Evolutionary conservation across 2,888 invertebrate genomes (phyloP), one percentile per base, ranked within the genome.

Genomic region (Orthosia incerta): DNA sequence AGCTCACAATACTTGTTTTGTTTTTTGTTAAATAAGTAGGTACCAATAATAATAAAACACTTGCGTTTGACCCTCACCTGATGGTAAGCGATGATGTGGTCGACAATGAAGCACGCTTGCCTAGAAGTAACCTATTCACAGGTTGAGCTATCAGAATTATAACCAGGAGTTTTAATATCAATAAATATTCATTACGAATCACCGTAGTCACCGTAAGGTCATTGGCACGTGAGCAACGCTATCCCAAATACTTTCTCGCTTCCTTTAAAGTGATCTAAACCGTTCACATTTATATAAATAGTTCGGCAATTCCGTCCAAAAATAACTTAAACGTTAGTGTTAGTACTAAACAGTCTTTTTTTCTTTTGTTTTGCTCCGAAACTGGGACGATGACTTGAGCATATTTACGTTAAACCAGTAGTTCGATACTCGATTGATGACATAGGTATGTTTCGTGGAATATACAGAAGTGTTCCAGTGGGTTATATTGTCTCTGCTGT

Each of bases 181-280:
- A 62, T 70, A 67, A 82, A 63, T 45, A 57, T 68, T 57, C 50
- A 65, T 79, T 79, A 68, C 61, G 69, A 59, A 70, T 73, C 72
- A 60, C 67, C 70, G 57, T 63, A 71, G 75, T 71, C 73, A 74
- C 62, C 78, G 67, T 77, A 84, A 85, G 91, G 90, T 92, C 92
- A 89, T 88, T 91, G 91, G 88, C 92, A 89, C 83, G 71, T 80
- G 86, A 86, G 86, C 76, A 77, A 76, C 68, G 76, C 57, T 79
- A 81, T 76, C 71, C 77, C 80, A 81, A 84, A 87, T 83, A 84
- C 71, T 71, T 81, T 73, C 65, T 61, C 62, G 53, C 72, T 84
- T 87, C 87, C 84, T 85, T 87, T 85, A 74, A 80, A 83, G 78
- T 74, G 85, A 76, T 81, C 76, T 86, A 82, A 79, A 82, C 79